Conservation (phyloP, 2,113 vertebrate species). For the Cepphus grylle region DNA sequence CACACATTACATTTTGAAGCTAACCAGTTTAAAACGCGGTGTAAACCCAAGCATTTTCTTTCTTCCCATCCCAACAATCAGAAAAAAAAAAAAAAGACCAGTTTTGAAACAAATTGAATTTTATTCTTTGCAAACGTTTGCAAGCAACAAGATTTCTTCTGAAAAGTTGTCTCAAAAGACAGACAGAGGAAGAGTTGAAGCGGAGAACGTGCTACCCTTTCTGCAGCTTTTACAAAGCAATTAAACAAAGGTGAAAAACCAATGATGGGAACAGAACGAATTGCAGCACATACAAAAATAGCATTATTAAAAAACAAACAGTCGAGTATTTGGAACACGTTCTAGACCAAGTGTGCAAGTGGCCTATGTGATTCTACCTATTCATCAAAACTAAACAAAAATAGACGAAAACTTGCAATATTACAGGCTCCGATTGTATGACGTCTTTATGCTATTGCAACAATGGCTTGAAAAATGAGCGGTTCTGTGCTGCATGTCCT, state of each 20-base stretch:
- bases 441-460: neutral
- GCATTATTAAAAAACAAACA: neutral
- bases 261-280: neutral
- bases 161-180: slow-evolving; percentile 18
- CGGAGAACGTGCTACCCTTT: neutral
- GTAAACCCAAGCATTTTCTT: neutral
- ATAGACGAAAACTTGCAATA: neutral
- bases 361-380: neutral
- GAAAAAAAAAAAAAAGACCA: too few species aligned
- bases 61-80: neutral
- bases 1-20: neutral
- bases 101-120: neutral
- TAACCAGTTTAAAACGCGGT: neutral
- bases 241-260: neutral
- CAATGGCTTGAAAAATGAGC: fast-evolving
- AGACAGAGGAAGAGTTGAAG: neutral
- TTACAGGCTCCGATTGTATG: neutral
- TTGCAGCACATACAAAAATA: neutral
- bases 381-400: neutral
- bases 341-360: neutral
- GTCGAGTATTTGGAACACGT: neutral
- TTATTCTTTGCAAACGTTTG: slow-evolving; percentile 57
- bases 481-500: fast-evolving
- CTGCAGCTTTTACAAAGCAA: neutral
- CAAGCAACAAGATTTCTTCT: slow-evolving; percentile 13